Evolutionary conservation across 2,888 invertebrate species (phyloP).

Genomic region (Malachius bipustulatus): DNA sequence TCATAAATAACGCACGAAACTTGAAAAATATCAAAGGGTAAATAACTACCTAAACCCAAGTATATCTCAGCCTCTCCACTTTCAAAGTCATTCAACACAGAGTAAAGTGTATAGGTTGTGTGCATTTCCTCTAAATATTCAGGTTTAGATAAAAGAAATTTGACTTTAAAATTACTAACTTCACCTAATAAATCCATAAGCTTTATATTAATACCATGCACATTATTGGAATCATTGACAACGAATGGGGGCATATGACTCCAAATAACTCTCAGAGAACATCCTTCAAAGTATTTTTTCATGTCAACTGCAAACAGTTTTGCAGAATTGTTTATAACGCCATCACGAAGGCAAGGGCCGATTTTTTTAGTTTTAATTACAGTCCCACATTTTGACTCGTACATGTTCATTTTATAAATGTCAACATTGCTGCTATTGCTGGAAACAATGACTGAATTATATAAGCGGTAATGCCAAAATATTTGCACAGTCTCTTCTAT

Average conservation of each 20-base stretch:
- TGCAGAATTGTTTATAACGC: not conserved
- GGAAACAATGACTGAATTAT: conserved; percentile 13
- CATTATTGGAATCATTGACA: conserved; percentile 4
- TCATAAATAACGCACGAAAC: conserved; percentile 11
- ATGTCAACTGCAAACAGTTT: conserved; percentile 9
- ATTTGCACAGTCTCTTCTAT: conserved; percentile 5
- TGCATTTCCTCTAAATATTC: conserved; percentile 12
- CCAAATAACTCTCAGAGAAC: conserved; percentile 11
- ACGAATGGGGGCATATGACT: conserved; percentile 9
- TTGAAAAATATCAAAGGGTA: conserved; percentile 10
- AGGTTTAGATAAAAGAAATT: conserved; percentile 10
- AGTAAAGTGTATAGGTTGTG: conserved; percentile 9
- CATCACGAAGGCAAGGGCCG: not conserved
- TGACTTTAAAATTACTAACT: conserved; percentile 6
- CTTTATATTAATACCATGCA: conserved; percentile 10
- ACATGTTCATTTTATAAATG: conserved; percentile 12
- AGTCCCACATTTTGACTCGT: conserved; percentile 12
- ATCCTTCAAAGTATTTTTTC: conserved; percentile 11
- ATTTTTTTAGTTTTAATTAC: conserved; percentile 5
- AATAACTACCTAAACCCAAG: conserved; percentile 13
- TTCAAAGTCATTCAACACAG: conserved; percentile 10
- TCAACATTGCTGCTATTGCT: not conserved
- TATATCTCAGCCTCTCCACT: conserved; percentile 14
- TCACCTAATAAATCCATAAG: conserved; percentile 10
- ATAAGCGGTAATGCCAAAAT: conserved; percentile 13